phyloP scores from a whole-genome alignment of 2,113 vertebrate genomes.

The Grantiella picta region DNA sequence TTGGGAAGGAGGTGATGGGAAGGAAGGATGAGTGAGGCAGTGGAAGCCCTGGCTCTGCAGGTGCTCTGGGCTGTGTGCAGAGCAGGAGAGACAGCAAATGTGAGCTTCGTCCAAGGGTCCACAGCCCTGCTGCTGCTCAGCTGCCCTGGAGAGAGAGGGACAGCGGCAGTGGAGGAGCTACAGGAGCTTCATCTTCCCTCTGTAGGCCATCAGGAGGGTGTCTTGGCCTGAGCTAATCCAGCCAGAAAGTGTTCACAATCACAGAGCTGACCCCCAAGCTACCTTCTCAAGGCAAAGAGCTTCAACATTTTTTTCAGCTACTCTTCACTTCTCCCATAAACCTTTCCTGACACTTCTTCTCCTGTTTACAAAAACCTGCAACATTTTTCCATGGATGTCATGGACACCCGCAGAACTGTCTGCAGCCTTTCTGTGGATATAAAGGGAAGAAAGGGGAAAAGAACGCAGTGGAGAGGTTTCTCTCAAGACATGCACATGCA shows the following conservation, averaged over 20 bases:
- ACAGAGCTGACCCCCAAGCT: too few species aligned
- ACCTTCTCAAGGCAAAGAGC: not conserved
- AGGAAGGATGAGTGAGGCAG: fast-evolving
- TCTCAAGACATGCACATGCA: not conserved
- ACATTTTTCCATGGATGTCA: not conserved
- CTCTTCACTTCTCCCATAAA: not conserved
- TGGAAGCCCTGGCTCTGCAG: not conserved
- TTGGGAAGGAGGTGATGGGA: not conserved
- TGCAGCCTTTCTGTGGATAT: not conserved
- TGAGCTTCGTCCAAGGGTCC: not conserved
- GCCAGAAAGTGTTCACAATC: fast-evolving
- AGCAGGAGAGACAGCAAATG: fast-evolving
- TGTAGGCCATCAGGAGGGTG: fast-evolving
- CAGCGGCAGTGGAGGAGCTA: fast-evolving
- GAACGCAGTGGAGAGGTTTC: not conserved
- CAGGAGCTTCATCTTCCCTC: not conserved
- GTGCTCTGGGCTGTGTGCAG: fast-evolving
- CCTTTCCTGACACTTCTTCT: not conserved
- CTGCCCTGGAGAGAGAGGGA: not conserved
- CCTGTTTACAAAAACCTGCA: not conserved
- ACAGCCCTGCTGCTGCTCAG: not conserved
- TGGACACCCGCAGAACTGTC: not conserved
- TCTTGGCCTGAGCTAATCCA: not conserved
- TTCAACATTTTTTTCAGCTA: not conserved
- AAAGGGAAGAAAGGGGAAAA: not conserved